Conservation (phyloP, 2,888 invertebrate species). For the Hermaeophaga mercurialis region DNA sequence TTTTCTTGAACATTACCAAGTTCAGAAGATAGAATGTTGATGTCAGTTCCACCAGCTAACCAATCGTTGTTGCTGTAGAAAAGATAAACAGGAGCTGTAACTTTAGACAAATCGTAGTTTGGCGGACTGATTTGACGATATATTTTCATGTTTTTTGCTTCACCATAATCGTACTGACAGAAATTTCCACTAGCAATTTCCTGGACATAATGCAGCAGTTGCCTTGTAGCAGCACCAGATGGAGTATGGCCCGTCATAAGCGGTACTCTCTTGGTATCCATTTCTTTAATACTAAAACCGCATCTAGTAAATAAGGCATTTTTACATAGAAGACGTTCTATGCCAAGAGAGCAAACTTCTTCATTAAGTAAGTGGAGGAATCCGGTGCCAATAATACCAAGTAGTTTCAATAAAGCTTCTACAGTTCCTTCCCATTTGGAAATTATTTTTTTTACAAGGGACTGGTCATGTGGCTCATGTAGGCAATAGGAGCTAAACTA, state of each 20-base stretch:
- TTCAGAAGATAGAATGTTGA: conserved; percentile 47
- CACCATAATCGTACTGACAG: conserved; percentile 61
- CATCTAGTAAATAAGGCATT: conserved; percentile 49
- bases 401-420: conserved; percentile 31
- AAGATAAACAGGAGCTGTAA: conserved; percentile 57
- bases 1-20: conserved; percentile 32
- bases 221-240: conserved; percentile 63
- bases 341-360: conserved; percentile 18
- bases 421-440: conserved; percentile 39
- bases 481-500: conserved; percentile 73
- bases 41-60: conserved; percentile 54
- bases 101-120: conserved; percentile 54
- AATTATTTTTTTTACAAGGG: conserved; percentile 46
- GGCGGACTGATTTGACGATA: conserved; percentile 56
- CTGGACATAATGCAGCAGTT: conserved; percentile 76
- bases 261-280: conserved; percentile 49
- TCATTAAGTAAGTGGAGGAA: conserved; percentile 52
- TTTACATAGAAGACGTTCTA: conserved; percentile 42
- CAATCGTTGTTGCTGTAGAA: conserved; percentile 61
- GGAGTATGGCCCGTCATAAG: conserved; percentile 43
- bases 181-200: conserved; percentile 58
- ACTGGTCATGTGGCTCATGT: conserved; percentile 61
- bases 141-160: conserved; percentile 37
- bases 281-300: conserved; percentile 50
- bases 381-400: conserved; percentile 63